phyloP scores from a whole-genome alignment of 2,113 vertebrate genomes.

The Ptilonorhynchus violaceus region DNA sequence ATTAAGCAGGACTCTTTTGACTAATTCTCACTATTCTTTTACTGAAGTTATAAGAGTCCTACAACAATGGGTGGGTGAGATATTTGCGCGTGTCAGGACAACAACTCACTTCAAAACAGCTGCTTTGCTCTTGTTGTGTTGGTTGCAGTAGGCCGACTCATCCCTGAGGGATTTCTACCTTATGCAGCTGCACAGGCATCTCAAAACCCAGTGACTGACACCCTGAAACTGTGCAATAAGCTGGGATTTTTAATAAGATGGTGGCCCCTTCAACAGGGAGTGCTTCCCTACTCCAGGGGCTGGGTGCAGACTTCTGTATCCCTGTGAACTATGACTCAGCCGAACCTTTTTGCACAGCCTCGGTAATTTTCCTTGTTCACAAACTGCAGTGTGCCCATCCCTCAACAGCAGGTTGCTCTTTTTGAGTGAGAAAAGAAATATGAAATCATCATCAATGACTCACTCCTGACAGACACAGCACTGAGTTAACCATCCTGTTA shows the following conservation, averaged over 20 bases:
- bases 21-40: not conserved
- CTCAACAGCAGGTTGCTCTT: not conserved
- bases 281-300: accelerated
- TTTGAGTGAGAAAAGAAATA: not conserved
- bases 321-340: not conserved
- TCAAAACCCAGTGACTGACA: not conserved
- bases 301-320: accelerated
- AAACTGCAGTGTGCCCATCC: not conserved
- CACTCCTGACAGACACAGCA: not conserved
- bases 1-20: not conserved
- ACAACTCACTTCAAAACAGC: not conserved
- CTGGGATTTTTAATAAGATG: not conserved
- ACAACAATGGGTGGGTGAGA: accelerated
- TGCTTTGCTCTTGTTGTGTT: not conserved
- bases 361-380: not conserved
- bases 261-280: not conserved
- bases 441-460: not conserved
- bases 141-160: accelerated
- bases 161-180: not conserved
- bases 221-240: not conserved
- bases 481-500: not conserved
- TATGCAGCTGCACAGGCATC: accelerated
- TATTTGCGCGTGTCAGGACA: not conserved
- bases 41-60: not conserved
- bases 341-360: accelerated